Percentiles rank a stretch among this genome's conserved stretches.
Evolutionary conservation across 2,797 vertebrate genomes (phyloP).

Genomic region (Picus viridis): DNA sequence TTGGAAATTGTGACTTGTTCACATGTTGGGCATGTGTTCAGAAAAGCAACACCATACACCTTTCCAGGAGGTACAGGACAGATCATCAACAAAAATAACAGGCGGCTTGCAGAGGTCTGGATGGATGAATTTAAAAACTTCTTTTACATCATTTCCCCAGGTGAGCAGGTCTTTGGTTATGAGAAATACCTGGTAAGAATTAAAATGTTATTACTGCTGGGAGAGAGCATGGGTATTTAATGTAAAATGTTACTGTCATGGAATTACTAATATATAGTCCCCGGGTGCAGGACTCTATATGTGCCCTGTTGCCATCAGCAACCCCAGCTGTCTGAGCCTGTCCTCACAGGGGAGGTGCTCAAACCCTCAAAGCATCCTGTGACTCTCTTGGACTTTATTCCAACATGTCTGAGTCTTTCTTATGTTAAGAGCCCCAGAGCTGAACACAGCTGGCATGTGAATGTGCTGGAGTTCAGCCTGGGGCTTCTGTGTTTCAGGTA

Average conservation of each 20-base stretch:
- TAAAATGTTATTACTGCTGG: not conserved
- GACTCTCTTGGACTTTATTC: not conserved
- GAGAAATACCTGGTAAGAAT: not conserved
- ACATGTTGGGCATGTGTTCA: constrained; percentile 98
- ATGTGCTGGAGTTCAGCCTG: not conserved
- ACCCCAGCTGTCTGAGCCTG: not conserved
- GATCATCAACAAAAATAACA: constrained; percentile 99
- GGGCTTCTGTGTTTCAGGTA: not conserved
- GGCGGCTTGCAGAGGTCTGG: constrained; percentile 97
- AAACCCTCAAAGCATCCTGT: not conserved
- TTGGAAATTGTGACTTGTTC: constrained; percentile 98
- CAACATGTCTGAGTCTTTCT: not conserved
- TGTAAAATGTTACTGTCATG: not conserved
- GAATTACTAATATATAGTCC: not conserved
- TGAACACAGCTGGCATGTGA: not conserved
- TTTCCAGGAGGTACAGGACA: constrained; percentile 98
- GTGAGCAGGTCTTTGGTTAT: constrained; percentile 77
- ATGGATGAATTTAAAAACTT: constrained; percentile 99
- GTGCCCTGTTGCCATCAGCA: not conserved
- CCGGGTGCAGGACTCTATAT: no score
- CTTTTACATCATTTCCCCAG: constrained; percentile 99
- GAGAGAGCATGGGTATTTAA: not conserved
- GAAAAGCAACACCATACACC: constrained; percentile 97
- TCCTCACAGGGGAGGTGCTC: not conserved
- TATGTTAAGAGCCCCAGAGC: not conserved